Evolutionary conservation across 2,888 invertebrate species (phyloP).

Genomic region (Sinodicranocentrus sp.): DNA sequence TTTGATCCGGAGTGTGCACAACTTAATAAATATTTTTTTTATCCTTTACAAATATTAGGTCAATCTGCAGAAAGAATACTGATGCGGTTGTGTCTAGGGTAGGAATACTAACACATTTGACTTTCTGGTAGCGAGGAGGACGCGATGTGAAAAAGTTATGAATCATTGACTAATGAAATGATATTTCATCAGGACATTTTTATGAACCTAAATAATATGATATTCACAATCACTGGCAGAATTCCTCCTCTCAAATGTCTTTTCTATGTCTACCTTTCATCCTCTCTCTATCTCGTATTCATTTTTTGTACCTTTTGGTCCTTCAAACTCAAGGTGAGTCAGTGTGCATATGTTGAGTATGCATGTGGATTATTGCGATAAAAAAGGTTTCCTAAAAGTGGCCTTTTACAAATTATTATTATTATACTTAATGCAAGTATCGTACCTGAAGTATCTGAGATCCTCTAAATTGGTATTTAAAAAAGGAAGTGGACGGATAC

Average conservation of each 20-base stretch:
- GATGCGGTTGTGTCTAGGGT: not conserved
- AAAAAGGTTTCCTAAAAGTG: slow-evolving; percentile 63
- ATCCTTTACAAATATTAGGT: not conserved
- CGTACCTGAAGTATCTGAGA: slow-evolving; percentile 39
- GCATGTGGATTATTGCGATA: slow-evolving; percentile 49
- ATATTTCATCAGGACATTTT: not conserved
- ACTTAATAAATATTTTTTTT: not conserved
- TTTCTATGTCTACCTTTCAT: slow-evolving; percentile 29
- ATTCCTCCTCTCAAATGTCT: slow-evolving; percentile 3
- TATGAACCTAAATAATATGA: not conserved
- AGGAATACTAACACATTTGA: too few relatives aligned
- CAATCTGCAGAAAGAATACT: not conserved
- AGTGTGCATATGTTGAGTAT: slow-evolving; percentile 14
- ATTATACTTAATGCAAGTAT: slow-evolving; percentile 14
- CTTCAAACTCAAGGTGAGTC: slow-evolving; percentile 60
- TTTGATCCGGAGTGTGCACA: not conserved
- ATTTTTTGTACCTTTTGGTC: slow-evolving; percentile 55
- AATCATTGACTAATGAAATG: not conserved
- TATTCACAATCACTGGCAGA: slow-evolving; percentile 11
- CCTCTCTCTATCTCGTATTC: slow-evolving; percentile 49
- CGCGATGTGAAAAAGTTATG: slow-evolving; percentile 1
- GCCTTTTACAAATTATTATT: slow-evolving; percentile 54
- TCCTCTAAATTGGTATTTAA: slow-evolving; percentile 60
- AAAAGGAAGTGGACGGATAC: slow-evolving; percentile 25
- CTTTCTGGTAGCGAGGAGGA: too few relatives aligned